Conservation (phyloP, 2,888 invertebrate genomes). For the Synanthedon andrenaeformis region DNA sequence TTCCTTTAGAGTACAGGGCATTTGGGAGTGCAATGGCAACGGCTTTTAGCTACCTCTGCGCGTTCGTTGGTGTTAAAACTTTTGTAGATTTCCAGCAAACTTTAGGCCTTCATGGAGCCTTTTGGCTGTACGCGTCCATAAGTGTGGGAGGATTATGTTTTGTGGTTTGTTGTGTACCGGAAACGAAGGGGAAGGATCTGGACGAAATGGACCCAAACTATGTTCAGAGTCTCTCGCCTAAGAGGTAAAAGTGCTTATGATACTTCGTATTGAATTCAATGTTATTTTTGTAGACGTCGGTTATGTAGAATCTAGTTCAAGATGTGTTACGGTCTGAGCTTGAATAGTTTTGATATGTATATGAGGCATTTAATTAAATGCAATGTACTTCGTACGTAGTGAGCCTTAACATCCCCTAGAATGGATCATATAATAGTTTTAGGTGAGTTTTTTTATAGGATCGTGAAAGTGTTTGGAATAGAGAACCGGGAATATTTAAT, state of each 20-base stretch:
- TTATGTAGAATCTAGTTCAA: too few species aligned
- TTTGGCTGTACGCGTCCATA: constrained; percentile 88
- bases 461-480: too few species aligned
- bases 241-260: constrained; percentile 33
- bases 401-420: too few species aligned
- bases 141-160: constrained; percentile 86
- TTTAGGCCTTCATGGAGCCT: constrained; percentile 84
- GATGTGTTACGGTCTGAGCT: too few species aligned
- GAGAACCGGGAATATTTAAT: too few species aligned
- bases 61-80: constrained; percentile 87
- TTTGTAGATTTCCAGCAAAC: constrained; percentile 84
- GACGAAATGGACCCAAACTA: constrained; percentile 87
- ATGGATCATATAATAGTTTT: too few species aligned
- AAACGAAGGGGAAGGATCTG: constrained; percentile 90
- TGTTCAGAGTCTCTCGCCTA: constrained; percentile 61
- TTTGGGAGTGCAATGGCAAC: constrained; percentile 89
- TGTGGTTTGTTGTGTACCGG: constrained; percentile 87
- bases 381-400: neutral
- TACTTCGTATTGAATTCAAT: constrained; percentile 16
- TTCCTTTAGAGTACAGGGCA: constrained; percentile 86
- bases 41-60: constrained; percentile 87
- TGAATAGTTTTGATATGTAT: too few species aligned
- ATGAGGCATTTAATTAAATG: neutral
- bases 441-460: too few species aligned
- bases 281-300: too few species aligned